Conservation (phyloP, 92 coral and sea anemone genomes). For the Galaxea fascicularis region DNA sequence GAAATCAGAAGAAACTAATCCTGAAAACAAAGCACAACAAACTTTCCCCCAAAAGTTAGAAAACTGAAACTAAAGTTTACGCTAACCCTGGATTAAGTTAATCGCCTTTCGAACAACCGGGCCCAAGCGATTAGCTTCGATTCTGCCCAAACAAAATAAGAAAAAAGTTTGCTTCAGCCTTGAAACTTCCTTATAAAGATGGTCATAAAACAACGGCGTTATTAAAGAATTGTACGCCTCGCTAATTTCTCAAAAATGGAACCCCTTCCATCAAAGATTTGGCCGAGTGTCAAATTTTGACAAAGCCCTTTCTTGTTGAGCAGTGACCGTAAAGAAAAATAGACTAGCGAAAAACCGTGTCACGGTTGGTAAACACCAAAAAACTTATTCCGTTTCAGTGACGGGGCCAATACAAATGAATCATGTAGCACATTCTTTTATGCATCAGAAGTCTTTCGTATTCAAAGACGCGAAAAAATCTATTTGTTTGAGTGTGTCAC, state of each 20-base stretch:
- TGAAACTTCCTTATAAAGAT: no score
- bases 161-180: no score
- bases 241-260: background rate
- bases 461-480: background rate
- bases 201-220: no score
- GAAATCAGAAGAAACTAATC: no score
- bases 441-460: slow-evolving; percentile 20
- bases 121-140: no score
- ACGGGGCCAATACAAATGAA: slow-evolving; percentile 11
- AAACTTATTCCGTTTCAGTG: background rate
- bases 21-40: no score
- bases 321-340: background rate
- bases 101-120: no score
- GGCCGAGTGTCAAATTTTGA: background rate
- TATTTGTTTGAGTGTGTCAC: slow-evolving; percentile 2
- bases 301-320: slow-evolving; percentile 3
- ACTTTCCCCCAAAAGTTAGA: no score
- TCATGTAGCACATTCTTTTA: slow-evolving; percentile 2
- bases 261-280: no score
- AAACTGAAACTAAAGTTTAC: no score
- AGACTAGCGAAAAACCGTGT: background rate
- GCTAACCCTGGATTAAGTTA: no score
- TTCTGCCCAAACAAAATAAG: no score
- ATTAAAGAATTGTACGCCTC: slow-evolving; percentile 20
- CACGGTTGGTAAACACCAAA: background rate